Base-by-base conservation (phyloP, 2,113 vertebrate species). In the Columba livia region DNA sequence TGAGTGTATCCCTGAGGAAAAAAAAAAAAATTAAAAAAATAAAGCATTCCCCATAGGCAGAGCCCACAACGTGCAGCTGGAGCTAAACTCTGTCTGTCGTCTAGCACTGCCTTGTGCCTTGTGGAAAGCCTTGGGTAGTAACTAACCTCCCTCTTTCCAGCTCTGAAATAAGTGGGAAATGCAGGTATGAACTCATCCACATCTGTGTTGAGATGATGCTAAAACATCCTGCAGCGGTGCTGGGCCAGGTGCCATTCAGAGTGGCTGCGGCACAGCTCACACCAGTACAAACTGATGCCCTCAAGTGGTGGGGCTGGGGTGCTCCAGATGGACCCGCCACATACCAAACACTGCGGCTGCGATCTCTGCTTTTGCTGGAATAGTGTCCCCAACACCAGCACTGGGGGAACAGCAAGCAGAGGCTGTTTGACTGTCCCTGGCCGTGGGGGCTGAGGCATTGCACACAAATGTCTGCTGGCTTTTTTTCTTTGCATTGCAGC, bases 31-130 rank as follows among this genome's bases (percentile, higher is more conserved):
- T 24, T 7, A 40, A 56, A 56, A 38, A 48, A 29, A 40, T 29
- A 34, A 90, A 90, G 56, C 34, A 28, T 92, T 78, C 58, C n/a
- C 72, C n/a, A 70, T 31, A 40, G 85, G 67, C 92, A 90, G 75
- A 95, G 56, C 64, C 7, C 40, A 83, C 79, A 83, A 15, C 29
- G 54, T 0, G 0, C 88, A 88, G 85, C 92, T 94, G 88, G 58
- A 93, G 79, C 38, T 60, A 31, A 78, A 53, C 42, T 71, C 66
- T 1, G 74, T 67, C 70, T 1, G 82, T 62, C 67, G 67, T 47
- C 60, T 79, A 48, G 80, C 69, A 34, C 20, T 73, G 60, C 71
- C 66, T 73, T 83, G 50, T 58, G 71, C 74, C 79, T 54, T 38
- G 18, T 24, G 58, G 69, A 90, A 51, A 70, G 44, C 7, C 56